Evolutionary conservation across 2,888 invertebrate genomes (phyloP).

Genomic region (Seladonia tumulorum): DNA sequence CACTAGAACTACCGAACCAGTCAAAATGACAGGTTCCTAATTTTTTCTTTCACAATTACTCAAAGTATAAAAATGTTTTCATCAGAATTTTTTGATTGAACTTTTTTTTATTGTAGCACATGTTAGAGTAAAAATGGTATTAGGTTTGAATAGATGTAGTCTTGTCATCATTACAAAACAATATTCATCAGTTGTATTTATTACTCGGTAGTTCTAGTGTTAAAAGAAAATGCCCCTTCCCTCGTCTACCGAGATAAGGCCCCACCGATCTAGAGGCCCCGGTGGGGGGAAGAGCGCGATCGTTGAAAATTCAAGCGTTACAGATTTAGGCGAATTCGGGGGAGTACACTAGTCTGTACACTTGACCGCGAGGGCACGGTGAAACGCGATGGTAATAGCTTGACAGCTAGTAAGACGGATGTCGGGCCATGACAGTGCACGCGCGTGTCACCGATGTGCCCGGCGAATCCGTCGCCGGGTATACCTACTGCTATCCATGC

Average conservation of each 20-base stretch:
- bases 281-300: background rate
- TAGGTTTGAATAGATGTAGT: too few species aligned
- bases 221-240: background rate
- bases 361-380: constrained; percentile 66
- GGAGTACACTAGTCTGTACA: constrained; percentile 18
- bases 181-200: too few species aligned
- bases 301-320: background rate
- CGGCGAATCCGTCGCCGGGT: constrained; percentile 48
- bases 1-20: too few species aligned
- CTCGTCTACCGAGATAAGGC: background rate
- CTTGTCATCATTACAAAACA: too few species aligned
- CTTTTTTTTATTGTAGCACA: too few species aligned
- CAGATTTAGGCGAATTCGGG: background rate
- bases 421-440: constrained; percentile 64
- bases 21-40: too few species aligned
- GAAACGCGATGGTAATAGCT: constrained; percentile 64
- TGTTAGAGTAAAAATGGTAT: too few species aligned
- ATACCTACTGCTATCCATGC: constrained; percentile 40
- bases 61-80: too few species aligned
- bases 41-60: too few species aligned
- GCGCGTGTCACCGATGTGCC: constrained; percentile 49
- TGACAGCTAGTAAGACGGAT: constrained; percentile 70
- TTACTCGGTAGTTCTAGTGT: too few species aligned
- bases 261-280: background rate
- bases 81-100: too few species aligned